Conservation (phyloP, 2,888 invertebrate genomes). For the Cantharis flavilabris region DNA sequence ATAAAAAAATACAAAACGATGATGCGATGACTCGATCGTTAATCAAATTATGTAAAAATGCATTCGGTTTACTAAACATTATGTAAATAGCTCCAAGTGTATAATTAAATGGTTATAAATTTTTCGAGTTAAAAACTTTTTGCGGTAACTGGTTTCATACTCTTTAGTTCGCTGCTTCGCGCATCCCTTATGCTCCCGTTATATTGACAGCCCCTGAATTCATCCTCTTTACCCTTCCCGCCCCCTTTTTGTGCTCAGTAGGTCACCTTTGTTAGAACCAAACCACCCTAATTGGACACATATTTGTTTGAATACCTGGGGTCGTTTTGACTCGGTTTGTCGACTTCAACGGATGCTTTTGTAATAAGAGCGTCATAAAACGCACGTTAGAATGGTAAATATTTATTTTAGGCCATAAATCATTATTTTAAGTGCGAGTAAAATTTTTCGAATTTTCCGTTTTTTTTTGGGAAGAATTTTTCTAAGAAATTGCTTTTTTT, state of each 20-base stretch:
- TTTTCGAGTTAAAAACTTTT: conserved; percentile 17
- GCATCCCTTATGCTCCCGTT: conserved; percentile 36
- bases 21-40: not conserved
- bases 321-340: conserved; percentile 34
- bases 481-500: not conserved
- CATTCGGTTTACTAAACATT: not conserved
- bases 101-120: not conserved
- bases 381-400: conserved; percentile 26
- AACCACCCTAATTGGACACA: conserved; percentile 51
- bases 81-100: not conserved
- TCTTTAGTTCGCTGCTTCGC: conserved; percentile 26
- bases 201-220: conserved; percentile 46
- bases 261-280: conserved; percentile 50
- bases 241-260: conserved; percentile 39
- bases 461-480: not conserved
- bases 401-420: conserved; percentile 26
- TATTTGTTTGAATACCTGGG: conserved; percentile 47
- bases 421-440: not conserved
- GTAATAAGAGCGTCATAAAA: conserved; percentile 24
- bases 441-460: not conserved
- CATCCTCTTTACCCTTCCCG: conserved; percentile 33
- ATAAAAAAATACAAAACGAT: not conserved
- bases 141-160: conserved; percentile 29
- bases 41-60: not conserved
- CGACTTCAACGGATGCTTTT: conserved; percentile 36